Base-by-base conservation (phyloP, 35 echinoderm and acorn worm genomes). In the Ophioderma brevispina region DNA sequence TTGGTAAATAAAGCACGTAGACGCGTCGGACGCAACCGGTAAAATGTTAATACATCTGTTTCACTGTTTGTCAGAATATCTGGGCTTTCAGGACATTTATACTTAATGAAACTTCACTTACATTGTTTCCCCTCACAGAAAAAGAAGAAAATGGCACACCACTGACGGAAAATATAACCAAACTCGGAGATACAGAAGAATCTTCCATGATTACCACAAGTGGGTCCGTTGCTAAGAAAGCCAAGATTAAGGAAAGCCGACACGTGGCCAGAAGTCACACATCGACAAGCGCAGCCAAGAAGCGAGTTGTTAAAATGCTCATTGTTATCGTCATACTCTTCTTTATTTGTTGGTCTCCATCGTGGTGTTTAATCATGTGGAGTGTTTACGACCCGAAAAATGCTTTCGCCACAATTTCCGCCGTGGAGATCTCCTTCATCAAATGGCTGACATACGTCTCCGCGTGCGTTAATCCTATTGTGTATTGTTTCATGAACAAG, bases 401-500 rank as follows among this genome's bases (percentile, higher is more conserved):
- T 21, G 90, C 90, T 19, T 28, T 35, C 19, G n/a, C n/a, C 28
- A 75, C 85, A 32, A 52, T 91, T 38, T 79, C 79, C 33, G 17
- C 56, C 49, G 3, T 50, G 13, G 79, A 95, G 87, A 59, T 91
- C 1, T 33, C 91, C 4, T 40, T 93, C 13, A 52, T 95, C 36
- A 85, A 82, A 21, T 78, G 95, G 63, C 50, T 99, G 82, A 93
- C 82, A 4, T 99, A 99, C 91, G 79, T 55, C 1, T 99, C 97
- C 0, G 94, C 93, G 25, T 99, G 97, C 32, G 85, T 95, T 31
- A 99, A 99, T 77, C 97, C 97, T 8, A 95, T 99, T 56, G 91
- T 95, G 34, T 99, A 99, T 76, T 99, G 97, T 76, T 99, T 99
- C 85, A 93, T 99, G 94, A 99, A 99, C 78, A 99, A 94, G 56